phyloP scores from a whole-genome alignment of 2,797 vertebrate genomes.

The Pogonophryne albipinna region DNA sequence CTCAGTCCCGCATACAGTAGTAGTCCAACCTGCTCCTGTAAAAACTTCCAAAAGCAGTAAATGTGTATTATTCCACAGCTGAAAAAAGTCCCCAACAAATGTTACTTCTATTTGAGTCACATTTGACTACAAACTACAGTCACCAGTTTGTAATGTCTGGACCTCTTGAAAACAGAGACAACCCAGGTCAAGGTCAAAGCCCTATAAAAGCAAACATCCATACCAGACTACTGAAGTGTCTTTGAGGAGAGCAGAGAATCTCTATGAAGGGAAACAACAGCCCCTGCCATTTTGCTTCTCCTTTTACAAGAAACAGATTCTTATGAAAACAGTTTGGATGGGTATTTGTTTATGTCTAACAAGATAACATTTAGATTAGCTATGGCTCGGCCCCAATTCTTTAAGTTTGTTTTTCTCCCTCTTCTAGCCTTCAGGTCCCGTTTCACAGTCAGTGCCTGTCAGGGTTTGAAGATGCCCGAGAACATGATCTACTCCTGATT shows the following conservation, averaged over 20 bases:
- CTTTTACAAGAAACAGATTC: constrained; percentile 9
- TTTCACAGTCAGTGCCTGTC: background rate
- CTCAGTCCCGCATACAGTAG: background rate
- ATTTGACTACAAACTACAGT: background rate
- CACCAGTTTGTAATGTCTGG: too few relatives aligned
- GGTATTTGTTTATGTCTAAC: background rate
- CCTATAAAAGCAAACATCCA: constrained; percentile 1
- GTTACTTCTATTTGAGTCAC: constrained; percentile 3
- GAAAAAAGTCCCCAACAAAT: background rate
- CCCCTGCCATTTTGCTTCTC: background rate
- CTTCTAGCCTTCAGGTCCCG: constrained; percentile 1
- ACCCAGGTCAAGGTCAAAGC: constrained; percentile 1
- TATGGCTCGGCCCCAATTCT: background rate
- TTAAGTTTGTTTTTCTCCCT: background rate
- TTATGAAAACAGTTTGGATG: background rate
- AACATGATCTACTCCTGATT: constrained; percentile 31
- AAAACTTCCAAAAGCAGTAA: background rate
- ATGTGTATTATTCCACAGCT: background rate
- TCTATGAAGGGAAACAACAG: background rate
- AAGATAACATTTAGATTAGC: background rate
- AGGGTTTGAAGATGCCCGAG: constrained; percentile 24
- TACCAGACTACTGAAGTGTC: background rate
- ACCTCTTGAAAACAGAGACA: background rate
- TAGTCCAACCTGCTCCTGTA: background rate
- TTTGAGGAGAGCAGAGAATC: constrained; percentile 4